A percentile compares a stretch with the other conserved stretches of the same genome.
These are phyloP conservation scores for Cantharis flavilabris DNA, from an alignment of 2,888 invertebrate genomes.

Conservation along the genomic window DNA sequence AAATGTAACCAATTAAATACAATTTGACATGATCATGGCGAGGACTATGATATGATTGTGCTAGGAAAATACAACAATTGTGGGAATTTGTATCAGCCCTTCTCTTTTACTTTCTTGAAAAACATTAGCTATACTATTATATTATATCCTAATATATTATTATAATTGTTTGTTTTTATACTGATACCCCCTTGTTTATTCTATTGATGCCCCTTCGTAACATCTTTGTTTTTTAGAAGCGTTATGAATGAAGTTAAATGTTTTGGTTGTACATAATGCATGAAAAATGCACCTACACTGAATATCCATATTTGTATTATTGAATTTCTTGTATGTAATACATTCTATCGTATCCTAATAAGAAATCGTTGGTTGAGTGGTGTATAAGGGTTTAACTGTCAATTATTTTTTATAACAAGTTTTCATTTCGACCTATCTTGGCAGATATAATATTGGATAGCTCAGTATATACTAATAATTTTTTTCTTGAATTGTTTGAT, in stretches of 20 bases:
- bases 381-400: not conserved
- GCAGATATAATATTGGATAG: not conserved
- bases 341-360: not conserved
- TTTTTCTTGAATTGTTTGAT: not conserved
- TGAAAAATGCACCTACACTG: not conserved
- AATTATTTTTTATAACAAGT: not conserved
- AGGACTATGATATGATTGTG: not conserved
- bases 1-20: not conserved
- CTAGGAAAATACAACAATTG: not conserved
- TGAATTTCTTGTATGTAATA: too few species aligned
- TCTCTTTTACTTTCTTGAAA: not conserved
- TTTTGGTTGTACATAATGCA: too few species aligned
- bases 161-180: not conserved
- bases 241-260: too few species aligned
- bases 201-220: too few species aligned
- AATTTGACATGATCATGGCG: not conserved
- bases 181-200: not conserved
- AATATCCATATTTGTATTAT: not conserved
- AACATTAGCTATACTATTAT: not conserved
- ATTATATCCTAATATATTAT: too few species aligned
- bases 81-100: not conserved
- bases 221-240: not conserved
- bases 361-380: not conserved
- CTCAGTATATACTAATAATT: not conserved
- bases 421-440: not conserved